Base-by-base conservation (phyloP, 2,888 invertebrate genomes). In the Sabatieria punctata region DNA sequence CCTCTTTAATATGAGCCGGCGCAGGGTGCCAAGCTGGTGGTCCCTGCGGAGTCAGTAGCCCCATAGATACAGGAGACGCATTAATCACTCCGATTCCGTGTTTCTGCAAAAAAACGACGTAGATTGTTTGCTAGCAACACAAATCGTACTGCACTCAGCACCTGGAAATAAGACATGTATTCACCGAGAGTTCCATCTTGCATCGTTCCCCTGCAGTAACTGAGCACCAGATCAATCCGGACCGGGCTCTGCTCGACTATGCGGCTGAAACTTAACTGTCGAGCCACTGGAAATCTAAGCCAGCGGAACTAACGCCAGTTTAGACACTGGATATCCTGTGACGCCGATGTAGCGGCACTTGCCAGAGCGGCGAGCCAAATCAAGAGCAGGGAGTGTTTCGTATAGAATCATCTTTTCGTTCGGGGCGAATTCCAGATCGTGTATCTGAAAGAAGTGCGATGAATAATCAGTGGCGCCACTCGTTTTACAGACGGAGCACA, bases 371-470 rank as follows among this genome's bases (percentile, higher is more conserved):
- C 82, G 79, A 8, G 82, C 74, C 57, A 76, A 76, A 55, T 80
- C 78, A 13, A 91, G 66, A 1, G 79, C 76, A 2, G 89, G 89
- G 35, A 93, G 65, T 0, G 88, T 86, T 68, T 91, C 86, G 44
- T 81, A 79, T 1, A 88, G 56, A 2, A 93, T 73, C 11, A 80
- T 68, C 37, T 83, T 78, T 21, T 78, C 65, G 51, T 75, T 77
- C 4, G 79, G 76, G 0, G 84, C 82, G 64, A 86, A 91, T 59
- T 89, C 88, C 46, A 83, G 71, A 60, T 93, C 91, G 60, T 91
- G 91, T n/a, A 89, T 76, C 85, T 89, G 61, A n/a, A n/a, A n/a
- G n/a, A n/a, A n/a, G n/a, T n/a, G n/a, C n/a, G n/a, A n/a, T n/a
- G n/a, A n/a, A n/a, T n/a, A n/a, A n/a, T n/a, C n/a, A n/a, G n/a